These are phyloP conservation scores for Andinoacara biseriatus DNA, from an alignment of 2,113 vertebrate genomes.

Conservation along the genomic window DNA sequence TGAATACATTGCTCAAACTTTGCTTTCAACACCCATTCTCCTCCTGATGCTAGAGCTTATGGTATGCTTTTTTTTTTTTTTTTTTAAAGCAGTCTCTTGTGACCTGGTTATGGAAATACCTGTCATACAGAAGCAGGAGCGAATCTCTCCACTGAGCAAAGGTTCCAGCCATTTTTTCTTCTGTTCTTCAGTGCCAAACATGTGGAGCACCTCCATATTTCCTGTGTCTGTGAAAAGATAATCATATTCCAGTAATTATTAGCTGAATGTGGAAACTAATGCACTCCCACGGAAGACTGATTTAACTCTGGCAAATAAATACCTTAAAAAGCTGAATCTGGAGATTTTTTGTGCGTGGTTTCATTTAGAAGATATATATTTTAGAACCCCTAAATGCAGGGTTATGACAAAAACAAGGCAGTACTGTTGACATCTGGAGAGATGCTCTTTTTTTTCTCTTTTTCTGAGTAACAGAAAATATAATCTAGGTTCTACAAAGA, in stretches of 20 bases:
- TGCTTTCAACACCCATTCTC: background rate
- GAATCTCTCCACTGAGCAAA: constrained; percentile 87
- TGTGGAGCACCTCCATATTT: constrained; percentile 94
- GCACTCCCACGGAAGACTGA: background rate
- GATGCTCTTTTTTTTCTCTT: background rate
- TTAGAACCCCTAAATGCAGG: background rate
- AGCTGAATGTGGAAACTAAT: background rate
- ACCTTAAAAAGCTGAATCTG: background rate
- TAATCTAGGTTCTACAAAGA: background rate
- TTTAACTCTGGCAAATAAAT: background rate
- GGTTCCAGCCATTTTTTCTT: constrained; percentile 92
- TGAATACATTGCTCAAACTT: background rate
- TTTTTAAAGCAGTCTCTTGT: background rate
- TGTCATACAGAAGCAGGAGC: constrained; percentile 97
- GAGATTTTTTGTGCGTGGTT: background rate
- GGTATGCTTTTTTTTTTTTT: background rate
- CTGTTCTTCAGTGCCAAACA: constrained; percentile 91
- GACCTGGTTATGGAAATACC: constrained; percentile 72
- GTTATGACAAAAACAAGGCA: background rate
- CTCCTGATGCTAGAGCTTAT: background rate
- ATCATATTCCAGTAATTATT: background rate
- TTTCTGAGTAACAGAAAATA: background rate
- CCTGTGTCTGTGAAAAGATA: constrained; percentile 84
- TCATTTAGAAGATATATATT: background rate
- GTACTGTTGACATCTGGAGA: background rate